A percentile compares a stretch with the other conserved stretches of the same genome.
phyloP scores from a whole-genome alignment of 2,888 invertebrate species.

The Sphinx pinastri region DNA sequence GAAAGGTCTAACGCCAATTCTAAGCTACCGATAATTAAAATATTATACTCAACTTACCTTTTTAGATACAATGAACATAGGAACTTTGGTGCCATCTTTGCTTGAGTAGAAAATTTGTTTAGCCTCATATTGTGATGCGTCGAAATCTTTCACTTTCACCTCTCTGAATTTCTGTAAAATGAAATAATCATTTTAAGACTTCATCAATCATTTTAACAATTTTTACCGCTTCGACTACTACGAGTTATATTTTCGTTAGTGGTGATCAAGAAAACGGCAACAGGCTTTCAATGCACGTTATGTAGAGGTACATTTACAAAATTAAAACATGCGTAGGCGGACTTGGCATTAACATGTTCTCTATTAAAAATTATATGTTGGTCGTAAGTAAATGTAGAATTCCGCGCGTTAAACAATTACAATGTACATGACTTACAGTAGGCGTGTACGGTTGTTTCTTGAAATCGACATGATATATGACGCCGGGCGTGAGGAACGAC shows the following conservation, averaged over 20 bases:
- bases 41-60: slow-evolving; percentile 61
- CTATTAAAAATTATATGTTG: too few species aligned
- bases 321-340: too few species aligned
- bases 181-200: not conserved
- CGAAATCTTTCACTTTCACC: slow-evolving; percentile 93
- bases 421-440: slow-evolving; percentile 69
- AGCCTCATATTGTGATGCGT: slow-evolving; percentile 90
- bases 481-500: slow-evolving; percentile 94
- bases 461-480: slow-evolving; percentile 94
- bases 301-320: too few species aligned
- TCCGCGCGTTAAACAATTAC: too few species aligned
- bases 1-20: not conserved
- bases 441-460: slow-evolving; percentile 85
- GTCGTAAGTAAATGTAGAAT: too few species aligned
- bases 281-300: too few species aligned
- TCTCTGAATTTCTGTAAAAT: slow-evolving; percentile 89
- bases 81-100: slow-evolving; percentile 96
- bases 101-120: slow-evolving; percentile 96
- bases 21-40: too few species aligned
- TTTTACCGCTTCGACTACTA: too few species aligned
- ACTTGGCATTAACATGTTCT: too few species aligned
- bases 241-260: too few species aligned
- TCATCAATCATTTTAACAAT: too few species aligned
- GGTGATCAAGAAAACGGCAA: too few species aligned
- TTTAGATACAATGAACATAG: slow-evolving; percentile 97